Evolutionary conservation across 2,888 invertebrate genomes (phyloP).

Genomic region (Aromia moschata): DNA sequence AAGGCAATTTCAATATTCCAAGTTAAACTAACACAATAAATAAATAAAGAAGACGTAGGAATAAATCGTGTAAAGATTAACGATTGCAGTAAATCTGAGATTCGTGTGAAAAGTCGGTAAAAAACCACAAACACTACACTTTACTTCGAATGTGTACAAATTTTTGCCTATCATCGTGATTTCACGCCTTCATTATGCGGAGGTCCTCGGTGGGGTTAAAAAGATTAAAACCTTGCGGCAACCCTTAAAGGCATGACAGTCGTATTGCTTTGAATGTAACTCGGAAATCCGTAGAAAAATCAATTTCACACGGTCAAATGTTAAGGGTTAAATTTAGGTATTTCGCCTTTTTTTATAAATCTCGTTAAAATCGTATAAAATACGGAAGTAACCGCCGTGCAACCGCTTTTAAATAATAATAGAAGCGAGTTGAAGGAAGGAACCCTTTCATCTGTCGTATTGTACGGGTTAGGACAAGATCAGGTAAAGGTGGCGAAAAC

Average conservation of each 20-base stretch:
- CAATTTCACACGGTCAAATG: constrained; percentile 57
- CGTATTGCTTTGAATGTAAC: constrained; percentile 25
- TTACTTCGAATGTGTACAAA: constrained; percentile 26
- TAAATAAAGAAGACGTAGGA: no score
- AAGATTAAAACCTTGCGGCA: constrained; percentile 12
- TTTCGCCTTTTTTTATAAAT: constrained; percentile 52
- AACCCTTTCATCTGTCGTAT: constrained; percentile 40
- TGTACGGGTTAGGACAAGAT: constrained; percentile 39
- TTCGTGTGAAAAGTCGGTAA: constrained; percentile 25
- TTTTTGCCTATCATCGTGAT: constrained; percentile 30
- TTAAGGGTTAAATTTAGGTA: constrained; percentile 49
- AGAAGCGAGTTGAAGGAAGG: constrained; percentile 28
- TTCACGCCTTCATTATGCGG: constrained; percentile 28
- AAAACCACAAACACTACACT: constrained; percentile 18
- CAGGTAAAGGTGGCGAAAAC: constrained; percentile 38
- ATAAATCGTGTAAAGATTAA: neutral
- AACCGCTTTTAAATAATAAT: constrained; percentile 55
- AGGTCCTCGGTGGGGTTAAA: constrained; percentile 11
- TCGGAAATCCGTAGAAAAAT: constrained; percentile 42
- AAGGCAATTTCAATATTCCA: no score
- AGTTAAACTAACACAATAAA: no score
- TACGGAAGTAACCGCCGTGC: constrained; percentile 55
- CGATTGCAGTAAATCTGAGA: neutral
- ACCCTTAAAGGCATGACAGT: constrained; percentile 24
- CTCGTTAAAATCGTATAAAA: constrained; percentile 57